Percentiles rank a stretch among this genome's conserved stretches.
Conservation (phyloP, 1,140 invertebrate species). For the Dendroctonus valens region DNA sequence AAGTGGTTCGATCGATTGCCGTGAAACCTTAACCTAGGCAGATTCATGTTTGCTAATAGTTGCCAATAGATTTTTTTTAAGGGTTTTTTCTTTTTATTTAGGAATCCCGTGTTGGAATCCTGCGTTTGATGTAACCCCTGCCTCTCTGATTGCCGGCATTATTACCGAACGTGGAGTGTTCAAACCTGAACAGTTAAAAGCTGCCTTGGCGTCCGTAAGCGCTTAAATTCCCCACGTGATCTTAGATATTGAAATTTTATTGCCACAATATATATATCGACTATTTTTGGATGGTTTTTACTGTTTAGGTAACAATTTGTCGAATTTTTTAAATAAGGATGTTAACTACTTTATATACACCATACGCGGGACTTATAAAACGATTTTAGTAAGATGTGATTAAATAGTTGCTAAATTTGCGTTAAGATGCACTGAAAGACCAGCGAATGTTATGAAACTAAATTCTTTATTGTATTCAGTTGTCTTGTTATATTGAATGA, state of each 20-base stretch:
- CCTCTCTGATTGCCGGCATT: conserved; percentile 88
- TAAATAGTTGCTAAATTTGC: no score
- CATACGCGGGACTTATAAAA: no score
- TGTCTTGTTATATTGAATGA: no score
- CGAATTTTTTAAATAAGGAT: conserved; percentile 6
- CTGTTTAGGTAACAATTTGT: conserved; percentile 16
- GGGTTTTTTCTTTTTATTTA: conserved; percentile 44
- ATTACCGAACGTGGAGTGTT: conserved; percentile 94
- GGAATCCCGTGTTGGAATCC: conserved; percentile 97
- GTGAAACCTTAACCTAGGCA: neutral
- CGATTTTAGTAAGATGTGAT: no score
- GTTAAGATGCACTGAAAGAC: no score
- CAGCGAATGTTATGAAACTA: no score
- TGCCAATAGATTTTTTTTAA: neutral
- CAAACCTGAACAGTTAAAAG: conserved; percentile 40
- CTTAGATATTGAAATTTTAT: conserved; percentile 18
- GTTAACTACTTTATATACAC: neutral
- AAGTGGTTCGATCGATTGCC: neutral
- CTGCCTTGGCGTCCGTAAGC: conserved; percentile 29
- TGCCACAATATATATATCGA: conserved; percentile 19
- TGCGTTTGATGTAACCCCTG: conserved; percentile 98
- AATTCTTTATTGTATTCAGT: no score
- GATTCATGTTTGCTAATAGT: no score
- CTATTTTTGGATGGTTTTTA: conserved; percentile 37
- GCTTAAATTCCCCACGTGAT: conserved; percentile 12